Base-by-base conservation (phyloP, 2,888 invertebrate species). In the Drosophila pegasa region DNA sequence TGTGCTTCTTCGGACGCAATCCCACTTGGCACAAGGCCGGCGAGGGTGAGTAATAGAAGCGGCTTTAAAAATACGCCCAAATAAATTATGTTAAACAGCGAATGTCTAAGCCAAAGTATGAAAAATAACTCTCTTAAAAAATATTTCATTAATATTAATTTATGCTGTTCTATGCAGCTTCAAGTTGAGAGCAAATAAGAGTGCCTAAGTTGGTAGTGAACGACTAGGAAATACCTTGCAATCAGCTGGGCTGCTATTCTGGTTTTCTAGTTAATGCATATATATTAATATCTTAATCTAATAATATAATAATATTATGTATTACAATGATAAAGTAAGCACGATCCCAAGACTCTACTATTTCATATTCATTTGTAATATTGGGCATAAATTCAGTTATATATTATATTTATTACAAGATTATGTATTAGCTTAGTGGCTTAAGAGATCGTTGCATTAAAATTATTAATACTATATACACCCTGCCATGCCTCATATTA, bases 1-100 rank as follows among this genome's bases (percentile, higher is more conserved):
- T 95, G 62, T 97, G 97, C 90, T 96, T 96, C 91, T 97, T 96
- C 89, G 93, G 93, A 6, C 93, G 93, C 27, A 94, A 94, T 88
- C 93, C 94, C 35, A 93, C 93, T 58, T 94, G 94, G 94, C 90
- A 93, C 35, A 92, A 93, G 68, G 93, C 88, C 12, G 88, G 88
- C 54, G 81, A 78, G 67, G 90, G 92, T 92, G 64, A 84, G 89
- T 74, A 25, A 18, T 27, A 25, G 12, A 12, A 3, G 31, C 5
- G 18, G 2, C 20, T 18, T 33, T 33, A 18, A 31, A 20, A 20
- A 20, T 20, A 14, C 20, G 3, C 31, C 7, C 1, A 31, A 48
- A 29, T 29, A 48, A 33, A 48, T 29, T 48, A 31, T 29, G 48
- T 0, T 29, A 45, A 45, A 16, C 16, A 45, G 16, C 9, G 7